Evolutionary conservation across 2,888 invertebrate genomes (phyloP).

Genomic region (Mythimna albipuncta): DNA sequence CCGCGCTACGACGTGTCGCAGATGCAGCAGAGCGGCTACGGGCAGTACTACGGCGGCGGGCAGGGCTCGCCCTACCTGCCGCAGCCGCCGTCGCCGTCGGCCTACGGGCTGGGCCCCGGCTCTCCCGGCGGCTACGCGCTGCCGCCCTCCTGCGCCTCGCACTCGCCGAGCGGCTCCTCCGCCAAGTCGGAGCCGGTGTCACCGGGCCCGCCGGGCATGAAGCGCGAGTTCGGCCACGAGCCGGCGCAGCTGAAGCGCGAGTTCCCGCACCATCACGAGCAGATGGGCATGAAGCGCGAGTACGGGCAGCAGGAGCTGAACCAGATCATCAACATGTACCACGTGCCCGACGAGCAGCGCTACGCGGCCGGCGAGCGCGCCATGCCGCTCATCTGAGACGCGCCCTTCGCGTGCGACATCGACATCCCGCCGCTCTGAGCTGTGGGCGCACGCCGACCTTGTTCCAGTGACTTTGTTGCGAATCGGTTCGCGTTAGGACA

Average conservation of each 20-base stretch:
- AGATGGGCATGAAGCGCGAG: slow-evolving; percentile 93
- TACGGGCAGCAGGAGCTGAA: slow-evolving; percentile 92
- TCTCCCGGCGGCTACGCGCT: slow-evolving; percentile 92
- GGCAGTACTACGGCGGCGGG: slow-evolving; percentile 94
- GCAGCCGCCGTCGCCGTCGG: slow-evolving; percentile 93
- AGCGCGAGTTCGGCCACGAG: slow-evolving; percentile 90
- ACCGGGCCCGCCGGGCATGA: slow-evolving; percentile 92
- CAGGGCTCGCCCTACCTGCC: slow-evolving; percentile 95
- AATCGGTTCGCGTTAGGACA: slow-evolving; percentile 81
- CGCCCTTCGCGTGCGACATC: slow-evolving; percentile 92
- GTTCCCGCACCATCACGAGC: slow-evolving; percentile 87
- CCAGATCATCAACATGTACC: slow-evolving; percentile 93
- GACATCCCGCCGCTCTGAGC: slow-evolving; percentile 92
- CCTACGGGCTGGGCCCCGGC: slow-evolving; percentile 91
- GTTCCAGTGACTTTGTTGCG: slow-evolving; percentile 83
- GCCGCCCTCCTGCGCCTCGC: slow-evolving; percentile 93
- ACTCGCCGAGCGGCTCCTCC: slow-evolving; percentile 96
- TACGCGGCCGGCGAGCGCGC: slow-evolving; percentile 92
- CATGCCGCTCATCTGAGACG: slow-evolving; percentile 92
- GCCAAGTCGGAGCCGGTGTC: slow-evolving; percentile 97
- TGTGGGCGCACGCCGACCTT: slow-evolving; percentile 80
- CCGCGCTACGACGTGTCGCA: slow-evolving; percentile 97
- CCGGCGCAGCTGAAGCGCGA: slow-evolving; percentile 90
- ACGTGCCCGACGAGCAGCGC: slow-evolving; percentile 92
- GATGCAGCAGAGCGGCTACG: slow-evolving; percentile 94